Percentiles rank a stretch among this genome's conserved stretches.
Conservation (phyloP, 1,140 invertebrate genomes). For the Drosophila murphyi region DNA sequence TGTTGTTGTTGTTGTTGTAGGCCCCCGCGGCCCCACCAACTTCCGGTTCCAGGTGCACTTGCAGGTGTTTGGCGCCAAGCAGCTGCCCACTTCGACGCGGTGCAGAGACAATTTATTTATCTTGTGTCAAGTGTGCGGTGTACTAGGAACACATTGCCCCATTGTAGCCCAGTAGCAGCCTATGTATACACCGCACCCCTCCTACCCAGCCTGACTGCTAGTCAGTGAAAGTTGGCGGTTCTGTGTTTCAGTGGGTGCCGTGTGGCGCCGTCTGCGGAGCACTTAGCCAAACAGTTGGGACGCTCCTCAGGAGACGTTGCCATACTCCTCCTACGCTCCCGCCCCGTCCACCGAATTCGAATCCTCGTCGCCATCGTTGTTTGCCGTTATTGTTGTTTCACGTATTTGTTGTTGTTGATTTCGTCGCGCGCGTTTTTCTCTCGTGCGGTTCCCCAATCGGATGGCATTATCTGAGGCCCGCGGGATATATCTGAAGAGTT, state of each 20-base stretch:
- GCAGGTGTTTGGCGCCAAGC: conserved; percentile 76
- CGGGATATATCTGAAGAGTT: conserved; percentile 36
- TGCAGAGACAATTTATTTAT: conserved; percentile 80
- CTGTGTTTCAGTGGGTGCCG: conserved; percentile 51
- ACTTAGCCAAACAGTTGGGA: conserved; percentile 63
- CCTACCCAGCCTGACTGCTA: conserved; percentile 5
- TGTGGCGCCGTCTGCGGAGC: conserved; percentile 66
- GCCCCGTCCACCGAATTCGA: too few species aligned
- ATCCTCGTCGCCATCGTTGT: conserved; percentile 1
- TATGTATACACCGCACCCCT: background rate
- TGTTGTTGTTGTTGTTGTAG: background rate
- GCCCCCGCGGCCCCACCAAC: too few species aligned
- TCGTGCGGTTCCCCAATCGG: conserved; percentile 67
- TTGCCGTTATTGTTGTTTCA: background rate
- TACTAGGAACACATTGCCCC: conserved; percentile 38
- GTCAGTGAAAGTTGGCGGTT: conserved; percentile 58
- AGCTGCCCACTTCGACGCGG: conserved; percentile 71
- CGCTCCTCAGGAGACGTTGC: conserved; percentile 7
- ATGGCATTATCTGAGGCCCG: conserved; percentile 72
- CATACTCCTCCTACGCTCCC: too few species aligned
- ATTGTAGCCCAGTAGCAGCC: conserved; percentile 2
- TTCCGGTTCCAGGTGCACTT: conserved; percentile 6
- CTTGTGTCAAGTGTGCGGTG: conserved; percentile 72
- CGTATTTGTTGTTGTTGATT: conserved; percentile 14
- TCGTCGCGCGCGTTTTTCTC: conserved; percentile 37